Conservation (phyloP, 2,888 invertebrate genomes). For the Physocephala rufipes region DNA sequence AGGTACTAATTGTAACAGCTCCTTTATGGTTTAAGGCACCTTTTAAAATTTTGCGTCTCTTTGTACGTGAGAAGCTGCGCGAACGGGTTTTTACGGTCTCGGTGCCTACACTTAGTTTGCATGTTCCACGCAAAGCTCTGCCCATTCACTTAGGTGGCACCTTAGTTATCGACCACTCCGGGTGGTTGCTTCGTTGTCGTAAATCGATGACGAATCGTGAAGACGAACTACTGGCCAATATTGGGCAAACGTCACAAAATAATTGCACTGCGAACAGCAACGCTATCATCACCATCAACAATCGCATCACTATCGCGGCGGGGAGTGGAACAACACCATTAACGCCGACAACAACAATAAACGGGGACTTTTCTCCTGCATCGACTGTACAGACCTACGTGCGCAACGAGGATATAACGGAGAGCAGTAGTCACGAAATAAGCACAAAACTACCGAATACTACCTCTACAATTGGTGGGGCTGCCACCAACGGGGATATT, state of each 20-base stretch:
- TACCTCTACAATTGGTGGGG: slow-evolving; percentile 35
- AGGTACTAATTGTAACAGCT: slow-evolving; percentile 96
- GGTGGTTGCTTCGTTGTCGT: slow-evolving; percentile 81
- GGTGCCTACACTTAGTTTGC: slow-evolving; percentile 85
- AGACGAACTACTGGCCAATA: slow-evolving; percentile 66
- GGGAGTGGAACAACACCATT: slow-evolving; percentile 58
- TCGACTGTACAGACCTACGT: slow-evolving; percentile 43
- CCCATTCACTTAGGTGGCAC: slow-evolving; percentile 90
- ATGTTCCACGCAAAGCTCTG: slow-evolving; percentile 89
- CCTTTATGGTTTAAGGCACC: slow-evolving; percentile 99
- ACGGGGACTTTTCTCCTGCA: slow-evolving; percentile 41
- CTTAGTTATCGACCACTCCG: slow-evolving; percentile 86
- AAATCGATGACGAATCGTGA: slow-evolving; percentile 86
- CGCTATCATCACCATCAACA: slow-evolving; percentile 48
- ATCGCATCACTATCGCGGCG: slow-evolving; percentile 56
- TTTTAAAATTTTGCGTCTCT: slow-evolving; percentile 92
- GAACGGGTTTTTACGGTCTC: slow-evolving; percentile 96
- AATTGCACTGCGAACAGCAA: slow-evolving; percentile 29
- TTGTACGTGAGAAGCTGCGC: slow-evolving; percentile 93
- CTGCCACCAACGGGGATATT: slow-evolving; percentile 27
- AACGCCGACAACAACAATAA: slow-evolving; percentile 49
- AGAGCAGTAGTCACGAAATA: slow-evolving; percentile 39
- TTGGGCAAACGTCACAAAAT: slow-evolving; percentile 61
- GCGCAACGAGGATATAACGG: slow-evolving; percentile 58
- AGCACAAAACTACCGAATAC: slow-evolving; percentile 40